phyloP scores from a whole-genome alignment of 2,113 vertebrate genomes.

The Pardalotus punctatus region DNA sequence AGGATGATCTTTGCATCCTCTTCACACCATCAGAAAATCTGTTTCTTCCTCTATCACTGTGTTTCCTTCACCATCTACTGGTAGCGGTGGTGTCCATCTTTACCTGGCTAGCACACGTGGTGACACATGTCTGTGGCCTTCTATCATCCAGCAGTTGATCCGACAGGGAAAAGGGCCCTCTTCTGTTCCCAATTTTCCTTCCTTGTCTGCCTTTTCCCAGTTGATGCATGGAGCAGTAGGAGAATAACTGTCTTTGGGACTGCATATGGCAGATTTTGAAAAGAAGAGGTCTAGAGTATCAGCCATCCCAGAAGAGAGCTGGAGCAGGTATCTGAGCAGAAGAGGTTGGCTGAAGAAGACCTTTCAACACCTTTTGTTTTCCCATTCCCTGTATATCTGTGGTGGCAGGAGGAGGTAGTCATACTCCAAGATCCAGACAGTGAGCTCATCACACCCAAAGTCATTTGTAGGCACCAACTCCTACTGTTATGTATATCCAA shows the following conservation, averaged over 20 bases:
- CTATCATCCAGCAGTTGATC: not conserved
- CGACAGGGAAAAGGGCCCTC: not conserved
- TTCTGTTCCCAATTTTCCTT: not conserved
- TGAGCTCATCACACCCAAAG: not conserved
- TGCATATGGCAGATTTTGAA: not conserved
- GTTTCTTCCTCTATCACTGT: not conserved
- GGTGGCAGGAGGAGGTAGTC: not conserved
- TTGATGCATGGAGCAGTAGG: not conserved
- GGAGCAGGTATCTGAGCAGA: not conserved
- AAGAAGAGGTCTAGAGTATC: not conserved
- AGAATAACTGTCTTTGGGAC: not conserved
- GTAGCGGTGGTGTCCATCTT: not conserved
- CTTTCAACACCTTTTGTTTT: not conserved
- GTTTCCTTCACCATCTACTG: not conserved
- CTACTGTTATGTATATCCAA: not conserved
- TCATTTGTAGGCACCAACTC: not conserved
- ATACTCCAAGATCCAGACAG: not conserved
- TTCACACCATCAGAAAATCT: not conserved
- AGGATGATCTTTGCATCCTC: not conserved
- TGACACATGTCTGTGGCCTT: not conserved
- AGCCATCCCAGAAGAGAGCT: not conserved
- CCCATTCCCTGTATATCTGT: not conserved
- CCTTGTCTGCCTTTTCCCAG: not conserved
- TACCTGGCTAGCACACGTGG: not conserved
- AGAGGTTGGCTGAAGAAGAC: not conserved